Evolutionary conservation across 2,888 invertebrate genomes (phyloP).

Genomic region (Pterostichus niger): DNA sequence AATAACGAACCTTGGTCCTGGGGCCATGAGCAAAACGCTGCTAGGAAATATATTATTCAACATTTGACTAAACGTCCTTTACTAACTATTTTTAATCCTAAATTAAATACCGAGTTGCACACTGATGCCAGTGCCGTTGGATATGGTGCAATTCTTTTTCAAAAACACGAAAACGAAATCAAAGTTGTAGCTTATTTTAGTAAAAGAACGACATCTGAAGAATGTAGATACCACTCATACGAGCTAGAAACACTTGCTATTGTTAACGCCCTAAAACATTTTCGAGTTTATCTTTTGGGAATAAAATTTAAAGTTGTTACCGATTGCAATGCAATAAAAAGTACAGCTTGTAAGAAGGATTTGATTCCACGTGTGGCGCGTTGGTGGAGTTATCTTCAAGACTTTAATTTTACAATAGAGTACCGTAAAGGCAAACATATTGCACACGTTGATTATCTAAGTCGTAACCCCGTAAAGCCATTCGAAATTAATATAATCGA

Average conservation of each 20-base stretch:
- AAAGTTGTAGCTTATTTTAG: slow-evolving; percentile 70
- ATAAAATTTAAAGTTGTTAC: slow-evolving; percentile 70
- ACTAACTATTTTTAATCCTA: slow-evolving; percentile 69
- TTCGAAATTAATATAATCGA: no score
- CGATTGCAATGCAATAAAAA: slow-evolving; percentile 72
- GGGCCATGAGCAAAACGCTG: slow-evolving; percentile 16
- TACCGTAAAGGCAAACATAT: not conserved
- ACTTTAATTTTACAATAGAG: not conserved
- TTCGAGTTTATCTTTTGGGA: slow-evolving; percentile 70
- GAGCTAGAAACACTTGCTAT: slow-evolving; percentile 73
- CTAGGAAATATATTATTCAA: slow-evolving; percentile 25
- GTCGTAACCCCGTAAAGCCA: not conserved
- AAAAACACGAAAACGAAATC: slow-evolving; percentile 67
- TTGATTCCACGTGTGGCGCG: slow-evolving; percentile 69
- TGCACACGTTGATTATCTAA: not conserved
- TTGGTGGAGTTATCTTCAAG: not conserved
- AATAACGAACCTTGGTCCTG: slow-evolving; percentile 64
- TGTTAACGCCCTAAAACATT: slow-evolving; percentile 70
- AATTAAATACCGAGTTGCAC: slow-evolving; percentile 68
- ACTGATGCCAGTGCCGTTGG: slow-evolving; percentile 70
- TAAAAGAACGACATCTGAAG: slow-evolving; percentile 69
- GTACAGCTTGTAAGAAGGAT: slow-evolving; percentile 70
- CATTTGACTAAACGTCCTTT: slow-evolving; percentile 67
- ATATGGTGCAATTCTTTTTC: slow-evolving; percentile 70
- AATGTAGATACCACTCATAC: slow-evolving; percentile 71